Evolutionary conservation across 2,888 invertebrate genomes (phyloP).

Genomic region (Mystacides longicornis): DNA sequence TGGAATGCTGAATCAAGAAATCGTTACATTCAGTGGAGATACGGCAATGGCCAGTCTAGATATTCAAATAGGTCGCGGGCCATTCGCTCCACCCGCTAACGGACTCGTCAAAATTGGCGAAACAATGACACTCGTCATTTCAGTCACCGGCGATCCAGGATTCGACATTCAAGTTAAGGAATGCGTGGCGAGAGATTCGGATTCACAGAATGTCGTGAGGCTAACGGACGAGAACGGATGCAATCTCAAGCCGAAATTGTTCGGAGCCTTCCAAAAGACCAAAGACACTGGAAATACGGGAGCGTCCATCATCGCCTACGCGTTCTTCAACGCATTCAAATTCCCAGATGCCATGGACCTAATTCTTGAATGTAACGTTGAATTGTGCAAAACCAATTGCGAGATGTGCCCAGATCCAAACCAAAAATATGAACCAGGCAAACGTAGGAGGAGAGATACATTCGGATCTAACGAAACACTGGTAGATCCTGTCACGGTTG

Average conservation of each 20-base stretch:
- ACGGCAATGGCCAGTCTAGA: constrained; percentile 73
- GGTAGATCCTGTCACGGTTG: constrained; percentile 56
- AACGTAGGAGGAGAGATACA: constrained; percentile 39
- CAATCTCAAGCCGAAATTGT: constrained; percentile 69
- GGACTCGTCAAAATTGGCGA: constrained; percentile 77
- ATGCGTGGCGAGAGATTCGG: constrained; percentile 66
- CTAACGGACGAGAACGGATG: constrained; percentile 72
- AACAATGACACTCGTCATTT: constrained; percentile 71
- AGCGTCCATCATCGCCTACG: constrained; percentile 67
- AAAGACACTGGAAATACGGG: constrained; percentile 65
- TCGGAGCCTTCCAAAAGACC: constrained; percentile 76
- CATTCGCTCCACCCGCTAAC: constrained; percentile 66
- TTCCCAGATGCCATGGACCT: constrained; percentile 81
- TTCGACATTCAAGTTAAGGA: constrained; percentile 73
- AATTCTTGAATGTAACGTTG: constrained; percentile 74
- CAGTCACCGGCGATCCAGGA: constrained; percentile 70
- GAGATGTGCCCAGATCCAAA: constrained; percentile 61
- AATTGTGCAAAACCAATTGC: constrained; percentile 73
- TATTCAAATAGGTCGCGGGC: constrained; percentile 69
- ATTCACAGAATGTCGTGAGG: constrained; percentile 56
- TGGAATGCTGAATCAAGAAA: constrained; percentile 72
- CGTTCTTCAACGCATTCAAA: constrained; percentile 75
- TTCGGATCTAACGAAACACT: constrained; percentile 44
- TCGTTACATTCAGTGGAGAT: constrained; percentile 78
- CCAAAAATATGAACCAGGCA: constrained; percentile 51